Percentiles rank a stretch among this genome's conserved stretches.
These are phyloP conservation scores for Cecidostiba fungosa DNA, from an alignment of 2,888 invertebrate genomes.

Conservation along the genomic window DNA sequence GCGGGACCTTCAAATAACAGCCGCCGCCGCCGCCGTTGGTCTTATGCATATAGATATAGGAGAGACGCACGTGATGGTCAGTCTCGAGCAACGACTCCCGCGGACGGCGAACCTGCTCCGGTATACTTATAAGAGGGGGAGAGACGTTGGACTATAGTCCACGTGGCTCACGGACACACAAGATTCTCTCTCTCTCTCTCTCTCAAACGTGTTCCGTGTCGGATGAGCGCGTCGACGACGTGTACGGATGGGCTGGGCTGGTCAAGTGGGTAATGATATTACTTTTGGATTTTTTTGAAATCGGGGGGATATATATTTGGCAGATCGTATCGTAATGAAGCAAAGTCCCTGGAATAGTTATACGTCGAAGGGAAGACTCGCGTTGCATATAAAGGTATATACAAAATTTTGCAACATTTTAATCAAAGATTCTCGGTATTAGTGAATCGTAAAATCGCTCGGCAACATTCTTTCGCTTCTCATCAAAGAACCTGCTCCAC, in stretches of 20 bases:
- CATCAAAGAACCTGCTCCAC: too few relatives aligned
- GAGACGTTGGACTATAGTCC: slow-evolving; percentile 9
- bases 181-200: slow-evolving; percentile 27
- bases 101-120: slow-evolving; percentile 25
- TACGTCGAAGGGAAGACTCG: too few relatives aligned
- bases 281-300: not conserved
- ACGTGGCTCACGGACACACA: slow-evolving; percentile 27
- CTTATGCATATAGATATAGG: not conserved
- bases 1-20: slow-evolving; percentile 37
- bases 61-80: not conserved
- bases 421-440: not conserved
- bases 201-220: slow-evolving; percentile 44
- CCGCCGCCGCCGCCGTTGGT: not conserved
- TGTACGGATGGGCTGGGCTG: not conserved
- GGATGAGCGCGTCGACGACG: slow-evolving; percentile 5
- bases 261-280: slow-evolving; percentile 10
- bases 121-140: not conserved
- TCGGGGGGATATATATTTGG: not conserved
- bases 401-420: not conserved
- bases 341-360: not conserved
- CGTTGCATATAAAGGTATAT: too few relatives aligned
- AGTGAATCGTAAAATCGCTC: not conserved
- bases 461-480: too few relatives aligned
- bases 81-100: slow-evolving; percentile 31
- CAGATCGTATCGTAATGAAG: not conserved